Evolutionary conservation across 2,888 invertebrate species (phyloP), one percentile per base, ranked within the genome.

Genomic region (Beris chalybata): DNA sequence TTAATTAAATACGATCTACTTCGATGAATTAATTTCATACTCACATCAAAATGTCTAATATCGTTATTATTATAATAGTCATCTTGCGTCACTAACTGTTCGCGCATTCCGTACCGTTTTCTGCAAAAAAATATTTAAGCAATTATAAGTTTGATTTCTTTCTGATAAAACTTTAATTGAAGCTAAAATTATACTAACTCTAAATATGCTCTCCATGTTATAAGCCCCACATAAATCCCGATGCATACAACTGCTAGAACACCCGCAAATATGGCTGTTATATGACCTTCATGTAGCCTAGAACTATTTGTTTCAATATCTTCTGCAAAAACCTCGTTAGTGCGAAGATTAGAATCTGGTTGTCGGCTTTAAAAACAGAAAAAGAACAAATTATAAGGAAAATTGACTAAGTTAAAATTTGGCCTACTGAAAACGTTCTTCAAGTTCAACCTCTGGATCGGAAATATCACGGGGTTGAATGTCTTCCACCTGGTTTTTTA

Each of bases 41-140:
- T 61, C 38, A 61, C 61, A 38, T 38, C 38, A 58, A 71, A 67
- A 29, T 68, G 67, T 63, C 69, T 65, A 9, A 61, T 56, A 45
- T 70, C 71, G 47, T 71, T 71, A 53, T 69, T 69, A 48, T 61
- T 59, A 44, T 66, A 69, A 47, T 65, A 69, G 54, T 70, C 70
- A 22, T 72, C 72, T 59, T 72, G 67, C 3, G 69, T 71, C 5
- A 72, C 67, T 7, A 72, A 44, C 22, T 70, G 55, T 57, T 71
- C 70, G 32, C 72, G 30, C 67, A 69, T 72, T 53, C 71, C 72
- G 53, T 71, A 71, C 43, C 69, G 65, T 47, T 66, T 59, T 56
- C 69, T 69, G 13, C 3, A 56, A 64, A 43, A 47, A 53, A 12
- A 63, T 38, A 38, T 38, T 38, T 38, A 38, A 38, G 9, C 38